Base-by-base conservation (phyloP, 2,888 invertebrate genomes). In the Ecliptopera silaceata region DNA sequence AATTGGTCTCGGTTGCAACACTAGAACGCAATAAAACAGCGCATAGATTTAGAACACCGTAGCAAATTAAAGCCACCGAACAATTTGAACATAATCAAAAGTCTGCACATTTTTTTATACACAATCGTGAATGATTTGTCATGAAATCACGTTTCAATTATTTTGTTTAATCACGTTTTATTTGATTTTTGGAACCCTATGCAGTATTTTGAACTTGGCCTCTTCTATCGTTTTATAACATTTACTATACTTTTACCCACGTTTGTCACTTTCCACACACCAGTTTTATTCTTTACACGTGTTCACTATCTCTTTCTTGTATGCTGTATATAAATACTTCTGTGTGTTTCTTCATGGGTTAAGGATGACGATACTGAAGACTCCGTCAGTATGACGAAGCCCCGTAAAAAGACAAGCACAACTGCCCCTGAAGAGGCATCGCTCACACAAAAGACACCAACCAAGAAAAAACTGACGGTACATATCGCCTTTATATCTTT, bases 401-500 rank as follows among this genome's bases (percentile, higher is more conserved):
- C 91, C 66, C 84, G 83, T 69, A 85, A 84, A 79, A 91, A 90
- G 79, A 90, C 87, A 68, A 89, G 87, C 82, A 89, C 90, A 56
- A 89, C 88, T 59, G 88, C 90, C 65, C 91, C 90, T 49, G 91
- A 88, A 79, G 91, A 91, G 69, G 91, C 88, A 69, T 80, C 88
- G 64, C 88, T 91, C 63, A 89, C 89, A 70, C 89, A 90, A 88
- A 91, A 90, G 78, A 90, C 88, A 74, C 88, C 89, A 65, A 75
- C 88, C 72, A 86, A 87, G 88, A 91, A 89, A 88, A 90, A 88
- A 63, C 84, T 74, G 53, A 89, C 88, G 91, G 91, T 91, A 91
- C 71, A 74, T 69, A 65, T 70, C 58, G 59, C 59, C 68, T 65
- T 61, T 50, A 32, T 55, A 51, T 47, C 55, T 57, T 72, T 81